A percentile compares a stretch with the other conserved stretches of the same genome.
Evolutionary conservation across 2,888 invertebrate genomes (phyloP).

Genomic region (Drosophila merina): DNA sequence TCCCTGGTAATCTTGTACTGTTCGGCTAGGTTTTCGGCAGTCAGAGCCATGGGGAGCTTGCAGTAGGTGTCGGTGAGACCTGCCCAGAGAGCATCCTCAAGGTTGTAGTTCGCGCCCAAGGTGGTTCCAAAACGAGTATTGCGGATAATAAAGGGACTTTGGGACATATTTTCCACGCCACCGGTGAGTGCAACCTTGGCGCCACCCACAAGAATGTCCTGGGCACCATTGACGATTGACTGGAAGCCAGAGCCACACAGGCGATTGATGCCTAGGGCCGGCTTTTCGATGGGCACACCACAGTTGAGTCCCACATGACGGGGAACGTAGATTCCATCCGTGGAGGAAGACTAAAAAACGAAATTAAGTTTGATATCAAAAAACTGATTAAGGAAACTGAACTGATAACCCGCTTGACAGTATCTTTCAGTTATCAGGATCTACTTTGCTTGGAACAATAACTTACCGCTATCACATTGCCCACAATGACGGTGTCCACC

Average conservation of each 20-base stretch:
- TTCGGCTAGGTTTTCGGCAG: constrained; percentile 96
- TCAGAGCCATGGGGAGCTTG: constrained; percentile 97
- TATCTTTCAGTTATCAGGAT: too few species aligned
- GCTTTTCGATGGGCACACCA: constrained; percentile 93
- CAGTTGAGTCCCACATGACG: constrained; percentile 94
- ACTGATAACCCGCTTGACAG: neutral
- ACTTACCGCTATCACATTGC: constrained; percentile 93
- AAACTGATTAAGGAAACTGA: neutral
- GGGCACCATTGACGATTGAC: constrained; percentile 94
- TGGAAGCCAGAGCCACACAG: constrained; percentile 99
- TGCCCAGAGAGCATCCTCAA: constrained; percentile 96
- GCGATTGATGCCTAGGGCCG: constrained; percentile 95
- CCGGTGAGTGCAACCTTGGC: constrained; percentile 95
- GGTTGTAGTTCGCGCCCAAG: constrained; percentile 89
- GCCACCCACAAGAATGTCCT: constrained; percentile 94
- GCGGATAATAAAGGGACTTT: constrained; percentile 93
- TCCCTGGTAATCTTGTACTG: constrained; percentile 92
- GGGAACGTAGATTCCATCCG: constrained; percentile 93
- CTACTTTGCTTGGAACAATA: neutral
- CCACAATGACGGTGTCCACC: constrained; percentile 95
- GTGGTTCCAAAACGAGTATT: constrained; percentile 94
- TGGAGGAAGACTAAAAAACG: constrained; percentile 87
- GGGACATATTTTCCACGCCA: constrained; percentile 98
- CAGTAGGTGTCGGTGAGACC: constrained; percentile 94
- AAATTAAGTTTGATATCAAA: neutral